These are phyloP conservation scores for Halictus rubicundus DNA, from an alignment of 1,140 invertebrate species.

Conservation along the genomic window DNA sequence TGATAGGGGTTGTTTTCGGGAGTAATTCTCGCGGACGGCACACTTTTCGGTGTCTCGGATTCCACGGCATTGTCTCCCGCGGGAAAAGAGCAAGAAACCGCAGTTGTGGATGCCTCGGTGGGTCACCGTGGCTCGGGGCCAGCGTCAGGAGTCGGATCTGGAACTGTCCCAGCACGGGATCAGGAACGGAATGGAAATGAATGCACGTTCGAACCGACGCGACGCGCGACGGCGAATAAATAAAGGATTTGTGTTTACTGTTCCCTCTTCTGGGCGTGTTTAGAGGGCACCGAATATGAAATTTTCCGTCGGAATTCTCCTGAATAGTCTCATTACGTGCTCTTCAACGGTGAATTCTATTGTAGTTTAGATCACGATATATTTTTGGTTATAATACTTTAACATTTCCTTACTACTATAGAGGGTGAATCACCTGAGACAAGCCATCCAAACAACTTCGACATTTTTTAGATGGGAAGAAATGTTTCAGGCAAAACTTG, in stretches of 20 bases:
- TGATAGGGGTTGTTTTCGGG: constrained; percentile 36
- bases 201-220: constrained; percentile 20
- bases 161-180: constrained; percentile 50
- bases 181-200: constrained; percentile 39
- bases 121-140: constrained; percentile 43
- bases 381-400: too few relatives aligned
- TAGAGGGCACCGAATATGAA: neutral
- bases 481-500: too few relatives aligned
- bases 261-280: neutral
- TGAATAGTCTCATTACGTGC: constrained; percentile 17
- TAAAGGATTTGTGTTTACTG: constrained; percentile 30
- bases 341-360: neutral
- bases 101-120: constrained; percentile 41
- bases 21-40: constrained; percentile 39
- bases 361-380: too few relatives aligned
- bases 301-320: constrained; percentile 21
- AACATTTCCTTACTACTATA: too few relatives aligned
- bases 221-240: constrained; percentile 19
- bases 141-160: constrained; percentile 60
- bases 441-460: too few relatives aligned
- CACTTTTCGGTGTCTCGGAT: constrained; percentile 40
- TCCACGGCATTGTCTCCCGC: constrained; percentile 37
- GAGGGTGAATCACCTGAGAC: too few relatives aligned
- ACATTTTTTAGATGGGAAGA: too few relatives aligned
- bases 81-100: constrained; percentile 51